Conservation (phyloP, 2,797 vertebrate genomes). For the Adelosebastes latens region DNA sequence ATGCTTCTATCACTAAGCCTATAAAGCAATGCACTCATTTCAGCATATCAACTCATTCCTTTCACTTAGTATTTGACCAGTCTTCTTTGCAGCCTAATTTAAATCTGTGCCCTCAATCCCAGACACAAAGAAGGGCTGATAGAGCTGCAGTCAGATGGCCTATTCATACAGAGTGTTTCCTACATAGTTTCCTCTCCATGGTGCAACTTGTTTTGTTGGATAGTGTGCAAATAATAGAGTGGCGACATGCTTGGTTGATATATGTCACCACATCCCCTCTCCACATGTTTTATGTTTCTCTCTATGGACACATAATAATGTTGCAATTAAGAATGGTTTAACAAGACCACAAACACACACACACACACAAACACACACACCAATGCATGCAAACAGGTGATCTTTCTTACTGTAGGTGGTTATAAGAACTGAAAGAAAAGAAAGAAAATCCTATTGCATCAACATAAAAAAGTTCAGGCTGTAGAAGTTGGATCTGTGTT, state of each 20-base stretch:
- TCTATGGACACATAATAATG: neutral
- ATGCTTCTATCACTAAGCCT: neutral
- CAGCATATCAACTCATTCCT: neutral
- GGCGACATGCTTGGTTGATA: neutral
- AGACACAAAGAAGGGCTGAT: conserved; percentile 12
- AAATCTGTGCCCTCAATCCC: conserved; percentile 12
- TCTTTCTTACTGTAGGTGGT: neutral
- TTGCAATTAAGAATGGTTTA: neutral
- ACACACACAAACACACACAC: neutral
- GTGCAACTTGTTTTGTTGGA: neutral
- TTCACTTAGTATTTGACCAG: conserved; percentile 1
- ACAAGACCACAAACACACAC: neutral
- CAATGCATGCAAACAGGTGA: neutral
- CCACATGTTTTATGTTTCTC: neutral
- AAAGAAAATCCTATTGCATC: neutral
- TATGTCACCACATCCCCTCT: neutral
- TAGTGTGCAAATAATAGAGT: neutral
- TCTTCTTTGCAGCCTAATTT: conserved; percentile 17
- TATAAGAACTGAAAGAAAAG: neutral
- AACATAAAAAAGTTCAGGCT: neutral
- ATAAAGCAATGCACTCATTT: neutral
- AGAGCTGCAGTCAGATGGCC: neutral
- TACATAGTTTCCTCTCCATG: neutral
- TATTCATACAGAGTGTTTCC: neutral
- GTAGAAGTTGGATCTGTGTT: neutral